Conservation (phyloP, 2,888 invertebrate species). For the Altica lythri region DNA sequence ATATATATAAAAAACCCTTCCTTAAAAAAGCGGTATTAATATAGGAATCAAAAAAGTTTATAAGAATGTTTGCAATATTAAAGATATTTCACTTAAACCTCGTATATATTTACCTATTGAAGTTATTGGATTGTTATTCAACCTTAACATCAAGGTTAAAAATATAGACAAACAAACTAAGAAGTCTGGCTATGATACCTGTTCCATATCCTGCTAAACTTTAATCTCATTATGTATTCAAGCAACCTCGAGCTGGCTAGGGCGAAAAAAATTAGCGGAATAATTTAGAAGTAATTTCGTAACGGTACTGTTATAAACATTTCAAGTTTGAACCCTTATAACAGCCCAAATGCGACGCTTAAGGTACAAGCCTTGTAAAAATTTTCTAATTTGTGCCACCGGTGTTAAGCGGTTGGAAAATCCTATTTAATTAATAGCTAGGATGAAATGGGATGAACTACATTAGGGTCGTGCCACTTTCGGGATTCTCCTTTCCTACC, state of each 20-base stretch:
- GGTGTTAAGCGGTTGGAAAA: background rate
- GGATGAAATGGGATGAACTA: slow-evolving; percentile 5
- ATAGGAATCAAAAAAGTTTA: too few species aligned
- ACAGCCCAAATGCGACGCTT: background rate
- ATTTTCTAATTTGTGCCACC: background rate
- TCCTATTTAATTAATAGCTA: background rate
- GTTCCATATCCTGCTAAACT: too few species aligned
- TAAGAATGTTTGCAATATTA: too few species aligned
- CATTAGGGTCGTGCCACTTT: slow-evolving; percentile 3
- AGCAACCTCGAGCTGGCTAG: background rate
- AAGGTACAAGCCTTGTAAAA: background rate
- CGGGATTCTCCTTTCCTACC: background rate
- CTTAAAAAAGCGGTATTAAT: too few species aligned
- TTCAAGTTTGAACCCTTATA: background rate
- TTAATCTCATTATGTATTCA: too few species aligned
- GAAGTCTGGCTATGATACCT: too few species aligned
- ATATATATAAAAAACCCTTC: too few species aligned
- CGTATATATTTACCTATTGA: too few species aligned
- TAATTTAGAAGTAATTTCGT: background rate
- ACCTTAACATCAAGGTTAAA: too few species aligned
- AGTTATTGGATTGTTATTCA: too few species aligned
- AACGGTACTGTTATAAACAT: background rate
- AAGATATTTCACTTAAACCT: too few species aligned
- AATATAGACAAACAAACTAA: too few species aligned
- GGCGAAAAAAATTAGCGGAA: background rate